Conservation (phyloP, 1,140 invertebrate species). For the Saccostrea glomerata region DNA sequence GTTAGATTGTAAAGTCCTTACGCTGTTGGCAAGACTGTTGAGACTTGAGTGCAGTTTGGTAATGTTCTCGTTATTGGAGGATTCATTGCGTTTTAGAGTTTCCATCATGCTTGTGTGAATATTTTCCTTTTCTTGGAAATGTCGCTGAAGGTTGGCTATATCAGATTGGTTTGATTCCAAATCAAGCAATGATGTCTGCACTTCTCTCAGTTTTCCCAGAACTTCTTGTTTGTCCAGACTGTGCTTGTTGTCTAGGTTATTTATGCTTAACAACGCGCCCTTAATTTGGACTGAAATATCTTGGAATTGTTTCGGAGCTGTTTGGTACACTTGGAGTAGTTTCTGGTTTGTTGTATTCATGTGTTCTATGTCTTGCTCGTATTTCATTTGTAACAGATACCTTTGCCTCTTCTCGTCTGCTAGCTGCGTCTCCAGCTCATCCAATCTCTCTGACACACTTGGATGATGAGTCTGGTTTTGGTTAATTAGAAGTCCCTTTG, state of each 20-base stretch:
- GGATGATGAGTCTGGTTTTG: background rate
- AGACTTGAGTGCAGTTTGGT: background rate
- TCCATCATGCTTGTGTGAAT: background rate
- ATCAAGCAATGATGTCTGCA: background rate
- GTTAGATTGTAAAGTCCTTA: background rate
- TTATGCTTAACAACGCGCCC: background rate
- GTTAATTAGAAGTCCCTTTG: constrained; percentile 1
- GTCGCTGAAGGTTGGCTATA: background rate
- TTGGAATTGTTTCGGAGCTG: background rate
- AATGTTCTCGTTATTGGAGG: background rate
- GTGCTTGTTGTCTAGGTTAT: background rate
- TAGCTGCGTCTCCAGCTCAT: background rate
- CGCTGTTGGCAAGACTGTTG: background rate
- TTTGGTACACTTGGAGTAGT: background rate
- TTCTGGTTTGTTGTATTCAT: background rate
- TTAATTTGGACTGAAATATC: background rate
- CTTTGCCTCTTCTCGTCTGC: background rate
- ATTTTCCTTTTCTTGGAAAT: background rate
- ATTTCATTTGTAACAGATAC: background rate
- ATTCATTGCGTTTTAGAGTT: background rate
- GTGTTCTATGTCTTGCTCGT: background rate
- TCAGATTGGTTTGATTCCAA: background rate
- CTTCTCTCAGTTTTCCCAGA: background rate
- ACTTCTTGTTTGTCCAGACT: background rate
- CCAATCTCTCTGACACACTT: background rate